phyloP scores from a whole-genome alignment of 1,140 invertebrate genomes.

The Pseudomyrmex concolor region DNA sequence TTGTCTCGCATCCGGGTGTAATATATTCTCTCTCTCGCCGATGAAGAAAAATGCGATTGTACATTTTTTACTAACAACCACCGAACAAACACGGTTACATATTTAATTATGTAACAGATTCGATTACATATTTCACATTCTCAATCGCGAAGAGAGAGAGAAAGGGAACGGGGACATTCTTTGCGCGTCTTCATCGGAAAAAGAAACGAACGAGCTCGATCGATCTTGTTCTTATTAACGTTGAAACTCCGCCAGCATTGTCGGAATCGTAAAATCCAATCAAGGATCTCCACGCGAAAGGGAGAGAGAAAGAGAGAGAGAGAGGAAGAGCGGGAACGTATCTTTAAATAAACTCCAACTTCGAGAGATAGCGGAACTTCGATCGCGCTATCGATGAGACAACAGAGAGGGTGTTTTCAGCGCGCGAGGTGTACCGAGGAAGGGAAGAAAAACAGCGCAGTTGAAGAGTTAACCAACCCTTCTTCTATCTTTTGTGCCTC shows the following conservation, averaged over 20 bases:
- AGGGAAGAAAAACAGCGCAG: conserved; percentile 23
- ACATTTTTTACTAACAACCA: too few relatives aligned
- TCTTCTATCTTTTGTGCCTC: conserved; percentile 14
- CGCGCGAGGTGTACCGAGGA: conserved; percentile 12
- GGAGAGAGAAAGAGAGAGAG: too few relatives aligned
- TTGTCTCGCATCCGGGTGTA: conserved; percentile 1
- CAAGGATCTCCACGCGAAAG: conserved; percentile 49
- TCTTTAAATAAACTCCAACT: conserved; percentile 68
- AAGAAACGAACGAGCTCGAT: conserved; percentile 35
- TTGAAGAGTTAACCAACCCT: conserved; percentile 28
- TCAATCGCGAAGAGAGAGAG: too few relatives aligned
- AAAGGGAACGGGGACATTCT: background rate
- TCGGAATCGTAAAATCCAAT: conserved; percentile 62
- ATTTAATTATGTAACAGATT: too few relatives aligned
- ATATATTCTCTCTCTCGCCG: background rate
- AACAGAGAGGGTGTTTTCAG: conserved; percentile 66
- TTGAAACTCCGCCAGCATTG: conserved; percentile 4
- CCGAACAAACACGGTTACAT: too few relatives aligned
- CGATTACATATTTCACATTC: too few relatives aligned
- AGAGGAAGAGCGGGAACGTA: conserved; percentile 4
- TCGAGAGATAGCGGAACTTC: conserved; percentile 59
- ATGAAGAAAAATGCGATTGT: background rate
- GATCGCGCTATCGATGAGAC: conserved; percentile 48
- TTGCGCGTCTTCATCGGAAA: background rate
- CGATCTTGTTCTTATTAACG: background rate